These are phyloP conservation scores for Cryptus viduatorius DNA, from an alignment of 2,888 invertebrate species.

Conservation along the genomic window DNA sequence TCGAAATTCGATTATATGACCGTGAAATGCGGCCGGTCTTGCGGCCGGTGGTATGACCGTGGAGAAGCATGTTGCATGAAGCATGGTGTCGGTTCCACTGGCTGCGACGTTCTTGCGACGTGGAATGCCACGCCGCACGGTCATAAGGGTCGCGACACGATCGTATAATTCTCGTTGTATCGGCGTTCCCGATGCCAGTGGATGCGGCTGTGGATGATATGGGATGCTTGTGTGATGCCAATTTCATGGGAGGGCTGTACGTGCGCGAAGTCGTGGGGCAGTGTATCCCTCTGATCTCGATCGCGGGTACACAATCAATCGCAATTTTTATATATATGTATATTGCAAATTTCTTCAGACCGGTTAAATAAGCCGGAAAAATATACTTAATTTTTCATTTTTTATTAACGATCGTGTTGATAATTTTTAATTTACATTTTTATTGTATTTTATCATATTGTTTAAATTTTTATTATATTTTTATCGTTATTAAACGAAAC, in stretches of 20 bases:
- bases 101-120: neutral
- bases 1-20: constrained; percentile 54
- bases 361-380: too few relatives aligned
- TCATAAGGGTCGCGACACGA: constrained; percentile 47
- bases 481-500: too few relatives aligned
- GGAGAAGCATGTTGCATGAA: neutral
- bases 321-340: neutral
- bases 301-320: neutral
- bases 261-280: neutral
- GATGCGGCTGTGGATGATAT: neutral
- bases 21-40: constrained; percentile 35
- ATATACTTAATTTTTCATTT: too few relatives aligned
- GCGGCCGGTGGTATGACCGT: constrained; percentile 26
- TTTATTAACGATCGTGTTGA: too few relatives aligned
- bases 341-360: neutral
- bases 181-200: neutral
- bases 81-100: neutral
- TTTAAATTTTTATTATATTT: too few relatives aligned
- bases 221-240: neutral
- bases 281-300: neutral
- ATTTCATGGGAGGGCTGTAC: neutral
- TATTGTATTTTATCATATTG: too few relatives aligned
- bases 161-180: constrained; percentile 38
- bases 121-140: constrained; percentile 16
- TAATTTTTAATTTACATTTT: too few relatives aligned